A percentile compares a stretch with the other conserved stretches of the same genome.
Conservation (phyloP, 2,113 vertebrate species). For the Saccopteryx bilineata region DNA sequence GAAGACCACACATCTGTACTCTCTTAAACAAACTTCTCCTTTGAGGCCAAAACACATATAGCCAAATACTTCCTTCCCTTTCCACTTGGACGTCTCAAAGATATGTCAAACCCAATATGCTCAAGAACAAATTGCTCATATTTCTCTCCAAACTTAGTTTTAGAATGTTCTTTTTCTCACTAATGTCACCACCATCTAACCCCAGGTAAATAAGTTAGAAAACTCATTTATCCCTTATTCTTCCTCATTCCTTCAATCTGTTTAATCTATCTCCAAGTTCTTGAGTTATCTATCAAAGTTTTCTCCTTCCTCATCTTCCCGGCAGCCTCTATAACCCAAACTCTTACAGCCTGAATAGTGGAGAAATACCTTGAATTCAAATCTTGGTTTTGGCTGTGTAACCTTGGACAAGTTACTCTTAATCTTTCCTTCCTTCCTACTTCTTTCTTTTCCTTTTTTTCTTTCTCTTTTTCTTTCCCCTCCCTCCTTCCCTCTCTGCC, state of each 20-base stretch:
- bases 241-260: not conserved
- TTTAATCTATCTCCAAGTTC: not conserved
- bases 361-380: not conserved
- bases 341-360: not conserved
- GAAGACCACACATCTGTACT: not conserved
- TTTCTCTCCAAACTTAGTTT: not conserved
- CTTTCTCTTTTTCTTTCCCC: no score
- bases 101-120: not conserved
- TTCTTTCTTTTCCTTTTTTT: no score
- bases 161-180: not conserved
- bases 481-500: no score
- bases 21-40: not conserved
- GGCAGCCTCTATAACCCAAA: not conserved
- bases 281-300: constrained; percentile 13
- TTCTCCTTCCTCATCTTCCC: not conserved
- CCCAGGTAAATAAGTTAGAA: not conserved
- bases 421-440: no score
- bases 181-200: not conserved
- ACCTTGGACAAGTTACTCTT: not conserved
- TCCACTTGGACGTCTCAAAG: not conserved
- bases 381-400: constrained; percentile 3
- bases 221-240: not conserved
- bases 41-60: not conserved
- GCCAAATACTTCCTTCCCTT: not conserved
- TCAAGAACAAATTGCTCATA: not conserved